Conservation (phyloP, 2,797 vertebrate species). For the Sciurus carolinensis region DNA sequence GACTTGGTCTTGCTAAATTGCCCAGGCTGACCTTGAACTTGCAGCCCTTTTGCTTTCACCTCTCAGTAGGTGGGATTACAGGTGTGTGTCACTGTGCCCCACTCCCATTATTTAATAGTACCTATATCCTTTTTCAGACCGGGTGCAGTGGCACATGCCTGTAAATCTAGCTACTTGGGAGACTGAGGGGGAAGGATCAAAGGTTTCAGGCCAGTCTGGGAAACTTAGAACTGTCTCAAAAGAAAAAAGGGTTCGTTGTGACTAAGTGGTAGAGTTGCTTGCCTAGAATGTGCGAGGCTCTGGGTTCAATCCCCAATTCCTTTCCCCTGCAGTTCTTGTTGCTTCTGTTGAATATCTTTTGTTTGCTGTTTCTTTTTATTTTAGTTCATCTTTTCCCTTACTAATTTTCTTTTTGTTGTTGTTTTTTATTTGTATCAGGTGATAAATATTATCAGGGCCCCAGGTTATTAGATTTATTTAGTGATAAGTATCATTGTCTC, state of each 20-base stretch:
- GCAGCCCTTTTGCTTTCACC: not conserved
- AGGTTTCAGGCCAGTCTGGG: too few species aligned
- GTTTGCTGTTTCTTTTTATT: not conserved
- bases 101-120: conserved; percentile 28
- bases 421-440: conserved; percentile 46
- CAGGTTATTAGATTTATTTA: conserved; percentile 40
- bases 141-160: too few species aligned
- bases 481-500: conserved; percentile 61
- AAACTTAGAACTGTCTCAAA: too few species aligned
- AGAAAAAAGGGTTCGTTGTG: too few species aligned
- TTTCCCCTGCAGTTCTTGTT: not conserved
- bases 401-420: conserved; percentile 13
- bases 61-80: not conserved
- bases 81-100: not conserved
- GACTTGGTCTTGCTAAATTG: not conserved
- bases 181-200: too few species aligned
- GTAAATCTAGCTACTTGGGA: too few species aligned
- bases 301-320: too few species aligned
- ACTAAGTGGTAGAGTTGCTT: too few species aligned
- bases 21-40: not conserved
- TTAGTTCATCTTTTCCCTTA: conserved; percentile 63
- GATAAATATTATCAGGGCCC: not conserved
- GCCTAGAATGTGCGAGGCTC: too few species aligned
- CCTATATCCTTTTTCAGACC: not conserved
- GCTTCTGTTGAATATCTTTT: not conserved